A percentile compares a stretch with the other conserved stretches of the same genome.
These are phyloP conservation scores for Python bivittatus DNA, from an alignment of 2,113 vertebrate genomes.

Conservation along the genomic window DNA sequence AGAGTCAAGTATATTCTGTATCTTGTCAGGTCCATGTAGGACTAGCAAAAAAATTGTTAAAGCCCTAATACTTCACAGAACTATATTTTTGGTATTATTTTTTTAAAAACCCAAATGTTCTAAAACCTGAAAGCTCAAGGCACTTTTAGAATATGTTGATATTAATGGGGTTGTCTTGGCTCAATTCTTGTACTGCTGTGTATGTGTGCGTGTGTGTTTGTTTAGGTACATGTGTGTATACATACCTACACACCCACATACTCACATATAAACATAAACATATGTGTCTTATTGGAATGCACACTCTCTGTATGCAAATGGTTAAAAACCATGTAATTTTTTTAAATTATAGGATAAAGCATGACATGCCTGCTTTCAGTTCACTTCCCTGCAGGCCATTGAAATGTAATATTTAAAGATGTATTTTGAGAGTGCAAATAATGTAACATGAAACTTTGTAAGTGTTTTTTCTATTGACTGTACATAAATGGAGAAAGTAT, in stretches of 20 bases:
- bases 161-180: conserved; percentile 22
- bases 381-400: conserved; percentile 46
- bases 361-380: conserved; percentile 24
- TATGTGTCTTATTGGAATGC: conserved; percentile 35
- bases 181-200: conserved; percentile 25
- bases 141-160: neutral
- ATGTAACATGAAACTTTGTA: conserved; percentile 58
- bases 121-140: conserved; percentile 43
- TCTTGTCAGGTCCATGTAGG: neutral
- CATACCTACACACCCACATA: neutral
- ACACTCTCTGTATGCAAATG: conserved; percentile 35
- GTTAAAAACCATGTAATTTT: neutral
- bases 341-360: conserved; percentile 47
- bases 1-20: conserved; percentile 38
- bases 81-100: conserved; percentile 26
- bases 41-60: conserved; percentile 50
- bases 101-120: conserved; percentile 54
- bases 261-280: conserved; percentile 1
- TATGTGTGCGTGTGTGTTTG: neutral
- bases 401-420: conserved; percentile 48
- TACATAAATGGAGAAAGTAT: conserved; percentile 37
- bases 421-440: conserved; percentile 45
- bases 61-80: conserved; percentile 53
- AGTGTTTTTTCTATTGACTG: conserved; percentile 56
- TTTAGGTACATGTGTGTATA: conserved; percentile 8